A percentile compares a stretch with the other conserved stretches of the same genome.
These are phyloP conservation scores for Macrosoma leucophasiata DNA, from an alignment of 2,888 invertebrate species.

Conservation along the genomic window DNA sequence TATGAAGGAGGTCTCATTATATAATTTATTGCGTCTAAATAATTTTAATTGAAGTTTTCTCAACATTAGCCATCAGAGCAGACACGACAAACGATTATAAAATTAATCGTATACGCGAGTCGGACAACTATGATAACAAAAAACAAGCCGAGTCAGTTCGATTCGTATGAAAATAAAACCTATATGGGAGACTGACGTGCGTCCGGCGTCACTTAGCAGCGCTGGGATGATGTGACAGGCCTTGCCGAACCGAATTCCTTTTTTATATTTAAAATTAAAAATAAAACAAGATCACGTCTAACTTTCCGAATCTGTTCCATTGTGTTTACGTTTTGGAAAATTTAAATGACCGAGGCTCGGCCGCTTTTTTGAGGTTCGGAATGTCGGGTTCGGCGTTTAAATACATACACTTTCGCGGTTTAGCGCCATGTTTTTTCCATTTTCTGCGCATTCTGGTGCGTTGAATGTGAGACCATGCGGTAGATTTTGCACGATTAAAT, in stretches of 20 bases:
- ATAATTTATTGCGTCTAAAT: too few species aligned
- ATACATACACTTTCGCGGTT: slow-evolving; percentile 73
- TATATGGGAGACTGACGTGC: slow-evolving; percentile 68
- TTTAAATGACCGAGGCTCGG: slow-evolving; percentile 67
- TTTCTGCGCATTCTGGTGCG: slow-evolving; percentile 69
- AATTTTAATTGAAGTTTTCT: too few species aligned
- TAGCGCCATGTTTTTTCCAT: slow-evolving; percentile 75
- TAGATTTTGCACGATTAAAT: slow-evolving; percentile 68
- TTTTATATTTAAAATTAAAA: slow-evolving; percentile 65
- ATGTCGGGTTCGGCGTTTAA: slow-evolving; percentile 72
- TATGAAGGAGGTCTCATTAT: too few species aligned
- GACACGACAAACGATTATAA: slow-evolving; percentile 49
- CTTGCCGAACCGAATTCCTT: slow-evolving; percentile 70
- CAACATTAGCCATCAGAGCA: too few species aligned
- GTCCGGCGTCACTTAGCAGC: slow-evolving; percentile 76
- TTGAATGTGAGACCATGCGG: slow-evolving; percentile 53
- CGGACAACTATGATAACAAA: slow-evolving; percentile 67
- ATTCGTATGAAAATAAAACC: slow-evolving; percentile 73
- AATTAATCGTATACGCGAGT: slow-evolving; percentile 55
- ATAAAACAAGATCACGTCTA: slow-evolving; percentile 47
- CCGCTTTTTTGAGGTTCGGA: slow-evolving; percentile 61
- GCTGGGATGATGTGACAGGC: slow-evolving; percentile 75
- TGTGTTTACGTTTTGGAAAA: slow-evolving; percentile 75
- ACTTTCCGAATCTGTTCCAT: slow-evolving; percentile 68
- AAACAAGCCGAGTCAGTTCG: slow-evolving; percentile 60